phyloP scores from a whole-genome alignment of 2,888 invertebrate genomes.

The Drosophila algonquin region DNA sequence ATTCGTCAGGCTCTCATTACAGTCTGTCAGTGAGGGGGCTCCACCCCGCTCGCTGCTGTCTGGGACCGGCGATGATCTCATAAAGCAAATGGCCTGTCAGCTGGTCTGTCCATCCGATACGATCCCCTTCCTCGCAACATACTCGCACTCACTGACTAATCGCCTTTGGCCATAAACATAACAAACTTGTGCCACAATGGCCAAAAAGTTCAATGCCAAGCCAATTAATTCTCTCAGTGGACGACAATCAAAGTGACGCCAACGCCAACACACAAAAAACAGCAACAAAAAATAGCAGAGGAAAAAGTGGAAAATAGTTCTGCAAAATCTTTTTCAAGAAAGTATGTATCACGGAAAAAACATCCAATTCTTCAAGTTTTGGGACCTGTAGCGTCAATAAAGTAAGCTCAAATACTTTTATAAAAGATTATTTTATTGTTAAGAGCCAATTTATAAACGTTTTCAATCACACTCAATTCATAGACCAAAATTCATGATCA shows the following conservation, averaged over 20 bases:
- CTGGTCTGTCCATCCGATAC: conserved; percentile 13
- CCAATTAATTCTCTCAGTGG: conserved; percentile 68
- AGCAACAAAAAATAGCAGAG: conserved; percentile 11
- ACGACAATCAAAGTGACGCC: conserved; percentile 62
- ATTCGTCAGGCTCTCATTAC: conserved; percentile 16
- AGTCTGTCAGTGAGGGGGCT: conserved; percentile 20
- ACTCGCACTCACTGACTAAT: conserved; percentile 62
- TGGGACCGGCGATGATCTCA: conserved; percentile 56
- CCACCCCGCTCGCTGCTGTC: neutral
- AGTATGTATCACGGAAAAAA: neutral
- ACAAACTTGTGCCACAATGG: conserved; percentile 44
- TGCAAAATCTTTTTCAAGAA: neutral
- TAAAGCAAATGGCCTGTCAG: conserved; percentile 40
- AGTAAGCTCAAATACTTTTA: neutral
- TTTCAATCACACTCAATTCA: neutral
- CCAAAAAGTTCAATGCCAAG: conserved; percentile 73
- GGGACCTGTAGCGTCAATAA: neutral
- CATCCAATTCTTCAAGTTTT: neutral
- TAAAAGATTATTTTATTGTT: neutral
- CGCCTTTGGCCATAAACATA: conserved; percentile 69
- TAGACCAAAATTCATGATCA: neutral
- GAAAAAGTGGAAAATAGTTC: neutral
- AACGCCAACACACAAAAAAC: conserved; percentile 42
- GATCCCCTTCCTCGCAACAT: conserved; percentile 20
- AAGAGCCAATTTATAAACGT: conserved; percentile 9